Conservation (phyloP, 2,113 vertebrate genomes). For the Fulmarus glacialis region DNA sequence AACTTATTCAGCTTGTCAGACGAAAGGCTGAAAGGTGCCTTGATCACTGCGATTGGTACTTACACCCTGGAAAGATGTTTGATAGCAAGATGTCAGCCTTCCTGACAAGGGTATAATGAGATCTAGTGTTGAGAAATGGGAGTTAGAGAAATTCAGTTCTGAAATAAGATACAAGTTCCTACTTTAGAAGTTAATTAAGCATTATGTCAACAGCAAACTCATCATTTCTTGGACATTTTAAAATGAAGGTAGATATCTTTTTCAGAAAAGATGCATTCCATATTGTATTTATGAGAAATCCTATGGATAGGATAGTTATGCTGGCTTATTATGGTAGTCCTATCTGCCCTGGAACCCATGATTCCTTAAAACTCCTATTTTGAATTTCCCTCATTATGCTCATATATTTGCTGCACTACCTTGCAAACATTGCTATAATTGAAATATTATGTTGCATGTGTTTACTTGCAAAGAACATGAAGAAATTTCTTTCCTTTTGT, state of each 20-base stretch:
- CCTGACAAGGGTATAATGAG: constrained; percentile 51
- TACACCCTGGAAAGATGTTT: constrained; percentile 38
- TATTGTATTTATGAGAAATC: neutral
- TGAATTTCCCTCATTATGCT: neutral
- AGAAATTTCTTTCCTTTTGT: neutral
- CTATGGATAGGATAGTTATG: neutral
- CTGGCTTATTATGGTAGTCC: neutral
- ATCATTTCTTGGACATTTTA: neutral
- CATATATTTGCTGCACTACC: neutral
- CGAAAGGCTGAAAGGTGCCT: constrained; percentile 15
- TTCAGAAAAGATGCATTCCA: neutral
- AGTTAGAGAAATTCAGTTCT: neutral
- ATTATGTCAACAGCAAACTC: constrained; percentile 30
- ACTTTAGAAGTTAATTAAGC: constrained; percentile 26
- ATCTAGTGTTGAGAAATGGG: neutral
- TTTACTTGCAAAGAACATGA: neutral
- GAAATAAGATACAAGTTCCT: constrained; percentile 12
- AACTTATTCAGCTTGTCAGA: constrained; percentile 31
- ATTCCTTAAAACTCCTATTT: neutral
- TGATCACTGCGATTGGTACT: constrained; percentile 44
- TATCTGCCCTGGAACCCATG: neutral
- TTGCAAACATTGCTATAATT: neutral
- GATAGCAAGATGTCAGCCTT: constrained; percentile 34
- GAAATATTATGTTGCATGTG: neutral
- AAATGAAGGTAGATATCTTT: neutral